Conservation (phyloP, 2,797 vertebrate species). For the Heterohyrax brucei region DNA sequence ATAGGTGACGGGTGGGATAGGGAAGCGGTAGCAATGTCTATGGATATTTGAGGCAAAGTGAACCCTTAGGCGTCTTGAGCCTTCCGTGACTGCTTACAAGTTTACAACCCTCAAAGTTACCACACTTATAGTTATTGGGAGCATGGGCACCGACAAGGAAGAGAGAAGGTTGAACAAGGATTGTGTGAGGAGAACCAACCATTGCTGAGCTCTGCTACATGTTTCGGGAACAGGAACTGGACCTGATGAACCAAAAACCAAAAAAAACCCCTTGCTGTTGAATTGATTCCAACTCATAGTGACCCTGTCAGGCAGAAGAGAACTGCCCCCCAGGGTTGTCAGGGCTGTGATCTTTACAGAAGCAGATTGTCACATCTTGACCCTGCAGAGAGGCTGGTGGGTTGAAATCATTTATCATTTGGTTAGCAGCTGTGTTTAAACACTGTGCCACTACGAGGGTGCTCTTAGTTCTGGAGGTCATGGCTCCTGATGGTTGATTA, state of each 20-base stretch:
- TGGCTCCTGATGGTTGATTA: background rate
- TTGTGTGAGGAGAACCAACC: background rate
- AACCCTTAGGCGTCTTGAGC: background rate
- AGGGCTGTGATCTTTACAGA: too few relatives aligned
- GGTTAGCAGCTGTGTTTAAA: too few relatives aligned
- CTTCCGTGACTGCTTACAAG: background rate
- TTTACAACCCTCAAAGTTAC: background rate
- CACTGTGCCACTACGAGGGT: background rate
- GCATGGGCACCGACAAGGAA: fast-evolving
- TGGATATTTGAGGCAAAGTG: background rate
- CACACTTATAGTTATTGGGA: background rate
- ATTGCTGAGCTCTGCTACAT: background rate
- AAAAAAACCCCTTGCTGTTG: too few relatives aligned
- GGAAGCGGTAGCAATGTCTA: background rate
- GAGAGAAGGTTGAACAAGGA: background rate
- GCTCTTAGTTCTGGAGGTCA: background rate
- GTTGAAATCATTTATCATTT: too few relatives aligned
- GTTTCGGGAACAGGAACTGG: background rate
- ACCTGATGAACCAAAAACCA: background rate
- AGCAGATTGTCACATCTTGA: too few relatives aligned
- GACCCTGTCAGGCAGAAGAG: too few relatives aligned
- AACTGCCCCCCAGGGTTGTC: too few relatives aligned
- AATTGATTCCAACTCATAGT: too few relatives aligned
- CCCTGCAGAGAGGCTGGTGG: too few relatives aligned
- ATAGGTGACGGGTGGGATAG: background rate